Evolutionary conservation across 2,888 invertebrate species (phyloP), one percentile per base, ranked within the genome.

Genomic region (Stegophylla sp.): DNA sequence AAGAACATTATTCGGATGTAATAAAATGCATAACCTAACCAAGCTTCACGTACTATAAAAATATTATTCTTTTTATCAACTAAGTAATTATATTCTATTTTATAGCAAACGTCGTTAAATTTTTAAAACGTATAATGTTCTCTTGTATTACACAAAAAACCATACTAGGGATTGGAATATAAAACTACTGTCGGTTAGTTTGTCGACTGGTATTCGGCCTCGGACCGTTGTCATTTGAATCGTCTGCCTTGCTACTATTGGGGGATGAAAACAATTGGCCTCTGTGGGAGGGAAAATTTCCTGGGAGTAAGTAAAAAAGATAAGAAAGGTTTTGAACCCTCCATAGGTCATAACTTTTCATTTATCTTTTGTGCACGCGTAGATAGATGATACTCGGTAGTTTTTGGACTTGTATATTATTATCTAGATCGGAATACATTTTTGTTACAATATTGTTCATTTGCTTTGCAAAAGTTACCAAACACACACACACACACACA

Each of bases 331-430:
- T 41, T 51, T 17, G 41, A 34, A 41, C 48, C 51, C 63, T 63
- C 17, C 48, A 63, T 73, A n/a, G 28, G 17, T 34, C 34, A 34
- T 5, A 63, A 17, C 0, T 76, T 76, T 76, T 53, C 53, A 66
- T 76, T 76, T 66, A 76, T 75, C 75, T 64, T 45, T 73, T 73
- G 45, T 48, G 10, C 20, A 15, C 28, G 7, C 61, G n/a, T 43
- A 41, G 0, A 43, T 7, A 12, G 20, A 15, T 20, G 13, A 7
- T 23, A 20, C 17, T 20, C 2, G 3, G 20, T 23, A 66, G 63
- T n/a, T 51, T 66, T 23, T 41, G 13, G 15, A n/a, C 20, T 63
- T 74, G 26, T 63, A 26, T 56, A 43, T 17, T 17, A 10, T n/a
- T 61, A 45, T 15, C 20, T 17, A 41, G 13, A 23, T 23, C 20